These are phyloP conservation scores for Caretta caretta DNA, from an alignment of 2,113 vertebrate species.

Conservation along the genomic window DNA sequence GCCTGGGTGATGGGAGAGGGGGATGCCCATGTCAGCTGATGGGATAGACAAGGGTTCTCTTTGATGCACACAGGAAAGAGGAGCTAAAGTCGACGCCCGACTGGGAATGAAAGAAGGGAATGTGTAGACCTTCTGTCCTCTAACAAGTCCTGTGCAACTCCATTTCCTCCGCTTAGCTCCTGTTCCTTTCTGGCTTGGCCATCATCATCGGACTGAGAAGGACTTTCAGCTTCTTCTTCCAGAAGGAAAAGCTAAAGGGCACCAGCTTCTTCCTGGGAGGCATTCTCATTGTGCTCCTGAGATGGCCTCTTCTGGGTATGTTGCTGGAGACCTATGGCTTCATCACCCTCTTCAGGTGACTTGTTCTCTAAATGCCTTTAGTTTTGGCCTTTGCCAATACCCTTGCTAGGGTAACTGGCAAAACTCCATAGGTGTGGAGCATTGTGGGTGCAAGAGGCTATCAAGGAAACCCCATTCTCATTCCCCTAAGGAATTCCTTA, in stretches of 20 bases:
- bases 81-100: not conserved
- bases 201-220: slow-evolving; percentile 88
- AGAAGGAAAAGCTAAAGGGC: slow-evolving; percentile 87
- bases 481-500: not conserved
- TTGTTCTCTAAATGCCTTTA: not conserved
- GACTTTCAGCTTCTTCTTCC: slow-evolving; percentile 90
- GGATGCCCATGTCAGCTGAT: not conserved
- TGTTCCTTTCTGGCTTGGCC: slow-evolving; percentile 87
- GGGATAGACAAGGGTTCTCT: not conserved
- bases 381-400: not conserved
- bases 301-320: slow-evolving; percentile 91
- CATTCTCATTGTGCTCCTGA: slow-evolving; percentile 84
- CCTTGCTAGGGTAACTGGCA: not conserved
- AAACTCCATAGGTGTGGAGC: not conserved
- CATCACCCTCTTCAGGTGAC: slow-evolving; percentile 87
- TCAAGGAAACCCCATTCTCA: not conserved
- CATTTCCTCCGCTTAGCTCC: slow-evolving; percentile 75
- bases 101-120: not conserved
- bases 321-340: slow-evolving; percentile 89
- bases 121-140: fast-evolving
- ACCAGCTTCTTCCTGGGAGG: slow-evolving; percentile 91
- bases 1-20: not conserved
- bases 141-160: not conserved
- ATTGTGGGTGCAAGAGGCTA: not conserved
- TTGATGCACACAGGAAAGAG: not conserved